phyloP scores from a whole-genome alignment of 2,113 vertebrate species.

The Dipodomys ordii region DNA sequence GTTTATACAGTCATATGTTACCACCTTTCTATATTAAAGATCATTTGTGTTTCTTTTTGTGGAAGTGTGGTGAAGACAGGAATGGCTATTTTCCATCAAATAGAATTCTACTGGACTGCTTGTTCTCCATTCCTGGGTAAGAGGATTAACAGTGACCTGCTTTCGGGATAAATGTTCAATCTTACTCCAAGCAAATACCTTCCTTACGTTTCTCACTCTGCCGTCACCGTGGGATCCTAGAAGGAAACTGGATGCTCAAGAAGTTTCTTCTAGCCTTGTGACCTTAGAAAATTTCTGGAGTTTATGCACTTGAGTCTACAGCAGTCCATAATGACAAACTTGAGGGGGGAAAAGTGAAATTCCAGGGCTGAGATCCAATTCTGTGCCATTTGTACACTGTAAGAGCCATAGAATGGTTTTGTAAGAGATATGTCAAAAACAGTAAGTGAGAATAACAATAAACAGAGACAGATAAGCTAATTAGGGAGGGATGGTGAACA shows the following conservation, averaged over 20 bases:
- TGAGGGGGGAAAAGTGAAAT: background rate
- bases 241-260: background rate
- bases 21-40: background rate
- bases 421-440: background rate
- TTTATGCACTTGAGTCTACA: background rate
- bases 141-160: background rate
- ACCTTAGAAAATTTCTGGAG: background rate
- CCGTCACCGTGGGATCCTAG: background rate
- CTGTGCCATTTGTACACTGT: background rate
- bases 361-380: background rate
- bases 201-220: background rate
- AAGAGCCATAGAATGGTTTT: background rate
- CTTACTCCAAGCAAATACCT: background rate
- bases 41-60: slow-evolving; percentile 18
- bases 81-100: background rate
- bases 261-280: background rate
- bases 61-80: background rate
- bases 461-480: background rate
- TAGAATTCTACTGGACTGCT: background rate
- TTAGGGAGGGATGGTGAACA: background rate
- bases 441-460: background rate
- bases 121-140: background rate
- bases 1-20: background rate
- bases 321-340: background rate
- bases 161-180: background rate